Evolutionary conservation across 92 coral and sea anemone species (phyloP).

Genomic region (Porites lobata): DNA sequence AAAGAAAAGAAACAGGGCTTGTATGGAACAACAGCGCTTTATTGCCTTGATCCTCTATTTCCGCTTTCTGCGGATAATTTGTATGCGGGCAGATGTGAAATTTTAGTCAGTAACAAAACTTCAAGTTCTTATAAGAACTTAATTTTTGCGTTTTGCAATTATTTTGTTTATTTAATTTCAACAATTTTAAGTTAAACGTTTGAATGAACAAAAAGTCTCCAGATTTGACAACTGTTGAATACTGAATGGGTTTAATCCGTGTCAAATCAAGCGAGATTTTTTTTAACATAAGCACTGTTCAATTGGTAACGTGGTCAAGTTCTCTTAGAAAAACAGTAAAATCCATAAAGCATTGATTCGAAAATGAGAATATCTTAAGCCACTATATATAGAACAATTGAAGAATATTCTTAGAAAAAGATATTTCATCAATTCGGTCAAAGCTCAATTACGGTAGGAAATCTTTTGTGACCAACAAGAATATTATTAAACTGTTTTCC

Average conservation of each 20-base stretch:
- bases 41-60: too few species aligned
- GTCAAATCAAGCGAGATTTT: constrained; percentile 21
- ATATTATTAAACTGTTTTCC: background rate
- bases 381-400: background rate
- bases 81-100: too few species aligned
- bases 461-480: background rate
- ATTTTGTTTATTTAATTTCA: too few species aligned
- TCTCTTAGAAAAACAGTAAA: background rate
- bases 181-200: background rate
- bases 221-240: constrained; percentile 18
- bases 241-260: background rate
- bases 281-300: background rate
- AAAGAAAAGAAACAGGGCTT: too few species aligned
- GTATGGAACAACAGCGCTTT: too few species aligned
- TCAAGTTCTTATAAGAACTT: too few species aligned
- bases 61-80: too few species aligned
- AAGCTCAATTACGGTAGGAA: background rate
- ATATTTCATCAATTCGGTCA: background rate
- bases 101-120: too few species aligned
- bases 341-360: too few species aligned
- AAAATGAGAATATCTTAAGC: background rate
- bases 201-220: constrained; percentile 7
- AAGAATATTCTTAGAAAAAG: too few species aligned
- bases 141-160: too few species aligned
- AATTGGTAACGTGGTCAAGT: background rate